A percentile compares a stretch with the other conserved stretches of the same genome.
Conservation (phyloP, 2,797 vertebrate species). For the Scomberomorus guttatus region DNA sequence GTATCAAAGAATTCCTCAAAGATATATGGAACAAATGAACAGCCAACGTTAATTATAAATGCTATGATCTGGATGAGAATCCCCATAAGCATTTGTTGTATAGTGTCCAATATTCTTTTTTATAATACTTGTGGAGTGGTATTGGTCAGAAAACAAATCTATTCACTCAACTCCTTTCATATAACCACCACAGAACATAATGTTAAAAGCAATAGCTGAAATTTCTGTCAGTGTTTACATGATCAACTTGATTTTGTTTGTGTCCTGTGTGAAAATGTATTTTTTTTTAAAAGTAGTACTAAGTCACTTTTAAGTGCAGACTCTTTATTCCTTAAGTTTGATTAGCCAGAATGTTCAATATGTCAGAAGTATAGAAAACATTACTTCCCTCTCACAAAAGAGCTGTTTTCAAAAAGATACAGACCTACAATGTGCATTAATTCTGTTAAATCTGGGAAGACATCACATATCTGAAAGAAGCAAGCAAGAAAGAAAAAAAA, state of each 20-base stretch:
- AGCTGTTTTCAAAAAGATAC: background rate
- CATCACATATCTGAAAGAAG: constrained; percentile 61
- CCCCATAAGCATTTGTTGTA: too few relatives aligned
- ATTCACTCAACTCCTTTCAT: too few relatives aligned
- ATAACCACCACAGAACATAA: too few relatives aligned
- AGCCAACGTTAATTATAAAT: background rate
- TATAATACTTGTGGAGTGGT: too few relatives aligned
- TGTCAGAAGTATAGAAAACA: background rate
- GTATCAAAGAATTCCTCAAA: background rate
- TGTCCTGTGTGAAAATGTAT: background rate
- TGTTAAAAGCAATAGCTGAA: too few relatives aligned
- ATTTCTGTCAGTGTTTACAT: background rate
- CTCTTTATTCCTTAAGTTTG: background rate
- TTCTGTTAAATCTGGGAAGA: constrained; percentile 35
- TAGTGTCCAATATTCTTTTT: too few relatives aligned
- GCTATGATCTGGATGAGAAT: too few relatives aligned
- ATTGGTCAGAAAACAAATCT: too few relatives aligned
- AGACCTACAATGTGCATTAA: background rate
- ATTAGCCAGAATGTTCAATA: background rate
- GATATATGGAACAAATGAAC: background rate
- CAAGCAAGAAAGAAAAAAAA: constrained; percentile 25
- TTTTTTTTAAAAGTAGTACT: background rate
- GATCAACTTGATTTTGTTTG: background rate
- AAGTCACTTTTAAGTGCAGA: background rate
- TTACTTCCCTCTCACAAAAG: background rate